Conservation (phyloP, 2,797 vertebrate species). For the Onychomys arenicola region DNA sequence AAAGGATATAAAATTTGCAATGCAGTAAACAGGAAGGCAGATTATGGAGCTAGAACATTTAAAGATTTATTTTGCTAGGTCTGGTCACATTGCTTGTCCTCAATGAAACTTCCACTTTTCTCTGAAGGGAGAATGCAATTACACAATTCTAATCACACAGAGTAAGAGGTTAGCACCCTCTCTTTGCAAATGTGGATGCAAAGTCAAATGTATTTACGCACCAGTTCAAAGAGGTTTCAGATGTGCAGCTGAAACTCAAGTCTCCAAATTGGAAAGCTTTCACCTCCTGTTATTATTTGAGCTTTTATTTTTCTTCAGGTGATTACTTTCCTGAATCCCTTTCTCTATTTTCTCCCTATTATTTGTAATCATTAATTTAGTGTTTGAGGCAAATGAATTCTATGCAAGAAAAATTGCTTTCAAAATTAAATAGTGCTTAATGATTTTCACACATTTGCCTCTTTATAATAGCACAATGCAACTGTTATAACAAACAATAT, state of each 20-base stretch:
- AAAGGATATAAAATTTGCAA: not conserved
- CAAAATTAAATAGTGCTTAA: conserved; percentile 10
- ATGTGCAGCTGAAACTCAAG: not conserved
- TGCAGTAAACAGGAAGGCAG: not conserved
- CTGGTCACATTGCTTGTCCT: not conserved
- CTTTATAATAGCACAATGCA: not conserved
- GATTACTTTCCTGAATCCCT: not conserved
- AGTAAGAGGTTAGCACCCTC: not conserved
- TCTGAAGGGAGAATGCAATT: too few species aligned
- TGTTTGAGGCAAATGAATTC: not conserved
- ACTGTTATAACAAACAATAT: not conserved
- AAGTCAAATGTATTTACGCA: not conserved
- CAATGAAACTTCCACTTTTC: not conserved
- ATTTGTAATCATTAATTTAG: not conserved
- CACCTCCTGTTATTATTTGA: not conserved
- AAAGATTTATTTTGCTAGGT: not conserved
- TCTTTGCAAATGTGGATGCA: not conserved
- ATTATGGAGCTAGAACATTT: not conserved
- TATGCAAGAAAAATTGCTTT: not conserved
- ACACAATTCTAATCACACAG: not conserved
- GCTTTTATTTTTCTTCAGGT: not conserved
- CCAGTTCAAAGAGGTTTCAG: not conserved
- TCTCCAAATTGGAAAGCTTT: not conserved
- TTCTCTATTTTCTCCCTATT: not conserved
- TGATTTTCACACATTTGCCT: not conserved